Evolutionary conservation across 2,797 vertebrate genomes (phyloP), one percentile per base, ranked within the genome.

Genomic region (Crypturellus tataupa): DNA sequence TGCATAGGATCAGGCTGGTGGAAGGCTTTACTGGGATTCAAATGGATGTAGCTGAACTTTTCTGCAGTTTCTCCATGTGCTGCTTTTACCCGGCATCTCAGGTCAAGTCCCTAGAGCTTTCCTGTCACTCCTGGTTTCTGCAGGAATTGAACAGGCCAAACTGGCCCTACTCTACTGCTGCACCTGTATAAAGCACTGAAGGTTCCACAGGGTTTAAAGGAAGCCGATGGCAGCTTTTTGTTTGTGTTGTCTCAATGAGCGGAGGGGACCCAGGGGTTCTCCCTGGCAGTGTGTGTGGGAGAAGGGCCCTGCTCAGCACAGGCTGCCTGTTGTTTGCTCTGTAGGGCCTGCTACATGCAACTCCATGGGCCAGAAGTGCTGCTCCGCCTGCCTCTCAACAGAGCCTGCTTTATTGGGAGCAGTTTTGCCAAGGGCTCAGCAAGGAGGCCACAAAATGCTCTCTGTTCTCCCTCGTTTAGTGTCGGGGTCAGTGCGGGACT

Each of bases 321-420:
- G 95, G 6, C 63, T 93, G 71, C 56, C 62, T 84, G 86, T 88
- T 96, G 92, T 94, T 94, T 88, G 77, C 46, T 88, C 4, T 1
- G 73, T 86, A 10, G 67, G 63, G 79, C 29, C 75, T 89, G 53
- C 59, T 81, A 77, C 1, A 0, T 83, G 25, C 14, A 75, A 94
- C 91, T 93, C 95, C 88, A 58, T 72, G 75, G 87, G 78, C 80
- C 91, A 91, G 51, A 95, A 96, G 59, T 67, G 72, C 56, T 0
- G 10, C 86, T 90, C 75, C 47, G 55, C 58, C 76, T 92, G 92
- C 91, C 73, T 33, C 80, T 7, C n/a, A 80, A 96, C 95, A 97
- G 96, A 64, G n/a, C 49, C 58, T 75, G 90, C 90, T 97, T 96
- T 97, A 64, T 94, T 78, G 60, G 53, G 67, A 88, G 85, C 29